Conservation (phyloP, 2,888 invertebrate species). For the Mesorhabditis sp. region DNA sequence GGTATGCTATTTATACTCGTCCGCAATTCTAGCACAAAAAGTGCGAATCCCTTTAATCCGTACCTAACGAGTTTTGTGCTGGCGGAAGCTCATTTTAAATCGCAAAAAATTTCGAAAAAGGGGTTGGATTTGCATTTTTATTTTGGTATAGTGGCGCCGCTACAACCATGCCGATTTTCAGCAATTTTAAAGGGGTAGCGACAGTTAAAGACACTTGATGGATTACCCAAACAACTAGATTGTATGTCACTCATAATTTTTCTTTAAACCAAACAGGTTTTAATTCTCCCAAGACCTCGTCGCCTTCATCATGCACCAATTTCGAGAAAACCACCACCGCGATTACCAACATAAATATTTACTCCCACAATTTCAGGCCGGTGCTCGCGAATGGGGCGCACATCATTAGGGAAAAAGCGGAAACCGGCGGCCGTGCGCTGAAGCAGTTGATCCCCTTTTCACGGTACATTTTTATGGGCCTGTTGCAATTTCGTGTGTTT, state of each 20-base stretch:
- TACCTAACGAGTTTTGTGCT: no score
- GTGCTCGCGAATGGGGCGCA: constrained; percentile 37
- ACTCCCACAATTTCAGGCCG: constrained; percentile 22
- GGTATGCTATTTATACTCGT: no score
- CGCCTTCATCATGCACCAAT: neutral
- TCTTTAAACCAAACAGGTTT: no score
- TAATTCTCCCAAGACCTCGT: neutral
- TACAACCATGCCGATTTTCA: no score
- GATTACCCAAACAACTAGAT: neutral
- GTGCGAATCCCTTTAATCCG: no score
- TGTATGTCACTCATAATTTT: neutral
- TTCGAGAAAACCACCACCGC: no score
- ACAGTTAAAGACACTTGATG: neutral
- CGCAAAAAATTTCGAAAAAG: no score
- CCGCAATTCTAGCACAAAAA: no score
- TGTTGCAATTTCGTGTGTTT: constrained; percentile 8
- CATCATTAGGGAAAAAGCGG: constrained; percentile 35
- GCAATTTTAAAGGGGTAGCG: neutral
- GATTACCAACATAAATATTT: no score
- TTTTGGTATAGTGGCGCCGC: no score
- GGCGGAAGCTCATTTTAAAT: no score
- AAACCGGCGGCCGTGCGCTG: constrained; percentile 35
- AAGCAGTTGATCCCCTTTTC: constrained; percentile 26
- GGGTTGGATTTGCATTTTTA: no score
- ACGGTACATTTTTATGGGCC: constrained; percentile 9